Conservation (phyloP, 1,140 invertebrate genomes). For the Brachionus angularis region DNA sequence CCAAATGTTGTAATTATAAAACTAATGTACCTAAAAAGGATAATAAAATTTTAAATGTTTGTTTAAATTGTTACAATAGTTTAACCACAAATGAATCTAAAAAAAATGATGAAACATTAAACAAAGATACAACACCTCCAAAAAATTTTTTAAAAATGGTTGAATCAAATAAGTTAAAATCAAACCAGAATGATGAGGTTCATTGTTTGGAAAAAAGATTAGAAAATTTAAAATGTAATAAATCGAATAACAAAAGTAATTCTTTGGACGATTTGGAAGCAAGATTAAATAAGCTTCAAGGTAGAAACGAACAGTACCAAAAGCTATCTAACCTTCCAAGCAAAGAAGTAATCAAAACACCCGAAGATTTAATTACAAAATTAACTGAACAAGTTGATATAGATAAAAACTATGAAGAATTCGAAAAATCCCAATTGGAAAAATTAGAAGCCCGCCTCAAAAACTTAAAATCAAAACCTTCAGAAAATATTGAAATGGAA, state of each 20-base stretch:
- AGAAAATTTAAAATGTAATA: too few relatives aligned
- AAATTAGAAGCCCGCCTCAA: conserved; percentile 15
- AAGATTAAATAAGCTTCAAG: neutral
- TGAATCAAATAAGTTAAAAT: neutral
- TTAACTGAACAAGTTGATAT: conserved; percentile 29
- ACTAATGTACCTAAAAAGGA: conserved; percentile 50
- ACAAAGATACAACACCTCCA: conserved; percentile 45
- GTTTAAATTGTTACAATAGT: conserved; percentile 47
- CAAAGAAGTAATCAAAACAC: conserved; percentile 9
- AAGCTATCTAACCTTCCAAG: conserved; percentile 35
- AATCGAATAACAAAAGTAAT: too few relatives aligned
- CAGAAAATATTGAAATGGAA: neutral
- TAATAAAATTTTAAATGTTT: conserved; percentile 53
- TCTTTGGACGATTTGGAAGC: neutral
- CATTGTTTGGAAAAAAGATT: neutral
- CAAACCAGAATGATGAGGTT: neutral
- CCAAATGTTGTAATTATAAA: conserved; percentile 52
- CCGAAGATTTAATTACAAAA: conserved; percentile 24
- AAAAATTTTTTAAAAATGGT: conserved; percentile 48
- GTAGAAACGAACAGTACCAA: neutral
- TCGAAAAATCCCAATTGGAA: conserved; percentile 25
- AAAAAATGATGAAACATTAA: conserved; percentile 37
- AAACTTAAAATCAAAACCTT: neutral
- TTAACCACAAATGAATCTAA: conserved; percentile 34
- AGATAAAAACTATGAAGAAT: conserved; percentile 31